phyloP scores from a whole-genome alignment of 2,797 vertebrate species.

The Macropodus opercularis region DNA sequence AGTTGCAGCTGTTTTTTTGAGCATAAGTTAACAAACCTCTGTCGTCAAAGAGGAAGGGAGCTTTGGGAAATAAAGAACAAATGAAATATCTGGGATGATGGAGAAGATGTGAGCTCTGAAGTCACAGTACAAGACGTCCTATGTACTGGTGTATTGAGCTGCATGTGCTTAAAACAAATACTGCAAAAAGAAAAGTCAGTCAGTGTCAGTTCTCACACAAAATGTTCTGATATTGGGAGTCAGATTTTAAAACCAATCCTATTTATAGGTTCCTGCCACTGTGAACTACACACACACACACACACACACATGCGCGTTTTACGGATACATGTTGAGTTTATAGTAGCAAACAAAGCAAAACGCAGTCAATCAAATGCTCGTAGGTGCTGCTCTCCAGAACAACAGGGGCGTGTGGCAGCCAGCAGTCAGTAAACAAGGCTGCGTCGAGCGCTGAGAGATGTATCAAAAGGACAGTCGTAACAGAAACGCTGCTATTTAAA shows the following conservation, averaged over 20 bases:
- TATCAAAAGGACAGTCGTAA: slow-evolving; percentile 19
- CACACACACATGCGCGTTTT: slow-evolving; percentile 3
- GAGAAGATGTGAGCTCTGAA: too few relatives aligned
- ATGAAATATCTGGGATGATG: too few relatives aligned
- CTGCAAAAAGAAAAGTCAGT: background rate
- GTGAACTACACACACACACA: background rate
- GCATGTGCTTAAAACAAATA: background rate
- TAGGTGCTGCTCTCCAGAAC: slow-evolving; percentile 21
- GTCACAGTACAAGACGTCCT: too few relatives aligned
- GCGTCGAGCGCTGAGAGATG: slow-evolving; percentile 8
- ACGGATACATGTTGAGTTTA: background rate
- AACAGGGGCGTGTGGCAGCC: slow-evolving; percentile 13
- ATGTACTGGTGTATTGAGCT: too few relatives aligned
- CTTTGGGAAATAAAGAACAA: too few relatives aligned
- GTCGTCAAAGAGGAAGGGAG: too few relatives aligned
- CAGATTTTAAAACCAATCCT: background rate
- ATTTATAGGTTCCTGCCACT: slow-evolving; percentile 15
- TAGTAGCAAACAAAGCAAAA: slow-evolving; percentile 6
- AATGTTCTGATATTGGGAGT: slow-evolving; percentile 3
- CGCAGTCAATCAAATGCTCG: slow-evolving; percentile 6
- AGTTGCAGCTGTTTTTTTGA: background rate
- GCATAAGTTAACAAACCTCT: slow-evolving; percentile 1
- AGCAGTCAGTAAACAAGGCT: slow-evolving; percentile 27
- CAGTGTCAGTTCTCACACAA: slow-evolving; percentile 2
- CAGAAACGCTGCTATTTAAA: slow-evolving; percentile 23